Conservation (phyloP, 2,888 invertebrate species). For the Panopea generosa region DNA sequence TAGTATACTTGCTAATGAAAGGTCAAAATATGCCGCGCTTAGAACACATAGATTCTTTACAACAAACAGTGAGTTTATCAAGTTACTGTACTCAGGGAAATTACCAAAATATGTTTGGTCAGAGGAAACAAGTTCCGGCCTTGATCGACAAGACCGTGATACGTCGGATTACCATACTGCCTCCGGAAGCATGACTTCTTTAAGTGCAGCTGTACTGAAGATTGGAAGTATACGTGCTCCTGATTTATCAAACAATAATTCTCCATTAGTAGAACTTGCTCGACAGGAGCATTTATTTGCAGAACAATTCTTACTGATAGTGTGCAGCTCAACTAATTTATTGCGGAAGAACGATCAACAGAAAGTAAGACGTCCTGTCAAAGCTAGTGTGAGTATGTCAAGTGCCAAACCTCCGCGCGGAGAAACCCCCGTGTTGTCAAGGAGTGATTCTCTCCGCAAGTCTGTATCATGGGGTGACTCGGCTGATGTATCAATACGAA, state of each 20-base stretch:
- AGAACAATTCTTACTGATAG: slow-evolving; percentile 81
- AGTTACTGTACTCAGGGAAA: slow-evolving; percentile 68
- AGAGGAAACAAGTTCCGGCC: slow-evolving; percentile 63
- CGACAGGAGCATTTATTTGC: slow-evolving; percentile 82
- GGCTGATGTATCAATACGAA: slow-evolving; percentile 78
- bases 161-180: slow-evolving; percentile 80
- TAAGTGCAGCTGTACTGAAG: slow-evolving; percentile 77
- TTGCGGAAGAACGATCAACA: slow-evolving; percentile 76
- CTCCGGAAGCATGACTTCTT: slow-evolving; percentile 76
- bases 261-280: slow-evolving; percentile 81
- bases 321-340: slow-evolving; percentile 82
- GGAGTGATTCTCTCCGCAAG: slow-evolving; percentile 79
- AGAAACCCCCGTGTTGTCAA: slow-evolving; percentile 77
- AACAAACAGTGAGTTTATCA: slow-evolving; percentile 77
- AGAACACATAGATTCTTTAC: slow-evolving; percentile 83
- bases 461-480: slow-evolving; percentile 84
- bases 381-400: slow-evolving; percentile 45
- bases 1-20: slow-evolving; percentile 80
- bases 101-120: slow-evolving; percentile 78
- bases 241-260: slow-evolving; percentile 77
- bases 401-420: slow-evolving; percentile 60
- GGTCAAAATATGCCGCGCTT: slow-evolving; percentile 82
- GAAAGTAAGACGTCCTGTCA: slow-evolving; percentile 45
- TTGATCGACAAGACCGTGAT: slow-evolving; percentile 62
- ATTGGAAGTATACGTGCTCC: slow-evolving; percentile 79